These are phyloP conservation scores for Andrena praecox DNA, from an alignment of 2,888 invertebrate species.

Conservation along the genomic window DNA sequence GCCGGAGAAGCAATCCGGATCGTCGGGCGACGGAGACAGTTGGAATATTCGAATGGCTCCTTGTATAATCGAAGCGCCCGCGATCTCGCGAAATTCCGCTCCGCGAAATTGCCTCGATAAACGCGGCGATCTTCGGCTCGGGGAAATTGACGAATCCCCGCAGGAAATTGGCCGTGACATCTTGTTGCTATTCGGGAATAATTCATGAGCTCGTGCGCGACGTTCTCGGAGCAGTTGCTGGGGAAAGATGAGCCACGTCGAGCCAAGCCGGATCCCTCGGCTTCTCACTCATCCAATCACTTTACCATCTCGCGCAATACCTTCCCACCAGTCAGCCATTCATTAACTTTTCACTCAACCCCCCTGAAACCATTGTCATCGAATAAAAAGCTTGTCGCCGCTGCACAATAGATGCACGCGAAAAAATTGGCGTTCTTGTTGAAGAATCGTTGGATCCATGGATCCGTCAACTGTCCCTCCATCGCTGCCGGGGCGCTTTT, in stretches of 20 bases:
- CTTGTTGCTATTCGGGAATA: constrained; percentile 36
- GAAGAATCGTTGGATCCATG: background rate
- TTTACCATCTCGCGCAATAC: too few species aligned
- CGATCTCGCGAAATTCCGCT: constrained; percentile 24
- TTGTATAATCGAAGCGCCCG: constrained; percentile 43
- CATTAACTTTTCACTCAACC: too few species aligned
- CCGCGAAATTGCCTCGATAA: constrained; percentile 27
- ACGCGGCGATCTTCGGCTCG: constrained; percentile 11
- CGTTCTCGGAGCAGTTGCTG: constrained; percentile 6
- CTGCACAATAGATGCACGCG: background rate
- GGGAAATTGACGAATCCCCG: background rate
- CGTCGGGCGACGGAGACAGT: constrained; percentile 10
- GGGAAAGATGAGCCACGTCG: background rate
- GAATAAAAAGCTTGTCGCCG: too few species aligned
- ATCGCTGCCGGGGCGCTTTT: background rate
- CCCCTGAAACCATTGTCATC: too few species aligned
- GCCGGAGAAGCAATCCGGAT: constrained; percentile 37
- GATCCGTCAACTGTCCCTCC: background rate
- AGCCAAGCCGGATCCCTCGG: too few species aligned
- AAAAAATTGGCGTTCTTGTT: background rate
- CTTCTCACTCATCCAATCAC: too few species aligned
- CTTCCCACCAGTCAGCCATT: too few species aligned
- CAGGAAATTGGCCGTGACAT: constrained; percentile 27
- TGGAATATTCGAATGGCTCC: constrained; percentile 6
- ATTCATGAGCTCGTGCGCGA: constrained; percentile 19